Evolutionary conservation across 1,140 invertebrate genomes (phyloP).

Genomic region (Babylonia areolata): DNA sequence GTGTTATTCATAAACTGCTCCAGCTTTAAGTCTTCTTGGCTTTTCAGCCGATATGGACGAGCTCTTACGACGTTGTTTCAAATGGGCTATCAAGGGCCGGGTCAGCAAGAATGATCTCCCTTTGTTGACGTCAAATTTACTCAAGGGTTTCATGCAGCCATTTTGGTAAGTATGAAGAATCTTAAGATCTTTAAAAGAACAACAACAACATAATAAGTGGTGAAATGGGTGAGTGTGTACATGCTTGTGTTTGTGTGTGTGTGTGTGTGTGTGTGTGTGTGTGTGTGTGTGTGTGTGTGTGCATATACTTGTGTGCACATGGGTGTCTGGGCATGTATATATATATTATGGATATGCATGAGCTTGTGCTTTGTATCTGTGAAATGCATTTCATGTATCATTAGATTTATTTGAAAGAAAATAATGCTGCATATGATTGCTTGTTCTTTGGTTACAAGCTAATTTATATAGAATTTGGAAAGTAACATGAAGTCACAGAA

Average conservation of each 20-base stretch:
- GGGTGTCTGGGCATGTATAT: not conserved
- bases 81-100: constrained; percentile 84
- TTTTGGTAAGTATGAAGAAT: constrained; percentile 77
- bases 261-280: too few species aligned
- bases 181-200: too few species aligned
- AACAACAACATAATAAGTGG: too few species aligned
- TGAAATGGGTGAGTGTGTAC: not conserved
- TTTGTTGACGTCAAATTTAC: constrained; percentile 86
- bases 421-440: too few species aligned
- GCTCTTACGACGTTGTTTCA: constrained; percentile 85
- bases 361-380: not conserved
- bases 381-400: too few species aligned
- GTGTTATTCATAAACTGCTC: too few species aligned
- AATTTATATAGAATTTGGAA: too few species aligned
- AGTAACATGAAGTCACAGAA: too few species aligned
- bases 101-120: constrained; percentile 81
- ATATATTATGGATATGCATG: not conserved
- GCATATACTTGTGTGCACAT: not conserved
- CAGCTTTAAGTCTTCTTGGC: too few species aligned
- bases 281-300: too few species aligned
- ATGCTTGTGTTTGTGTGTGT: not conserved
- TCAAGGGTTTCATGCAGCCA: constrained; percentile 86
- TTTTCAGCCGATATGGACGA: constrained; percentile 82
- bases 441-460: not conserved
- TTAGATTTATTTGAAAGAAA: too few species aligned